phyloP scores from a whole-genome alignment of 2,113 vertebrate species.

The Crotophaga sulcirostris region DNA sequence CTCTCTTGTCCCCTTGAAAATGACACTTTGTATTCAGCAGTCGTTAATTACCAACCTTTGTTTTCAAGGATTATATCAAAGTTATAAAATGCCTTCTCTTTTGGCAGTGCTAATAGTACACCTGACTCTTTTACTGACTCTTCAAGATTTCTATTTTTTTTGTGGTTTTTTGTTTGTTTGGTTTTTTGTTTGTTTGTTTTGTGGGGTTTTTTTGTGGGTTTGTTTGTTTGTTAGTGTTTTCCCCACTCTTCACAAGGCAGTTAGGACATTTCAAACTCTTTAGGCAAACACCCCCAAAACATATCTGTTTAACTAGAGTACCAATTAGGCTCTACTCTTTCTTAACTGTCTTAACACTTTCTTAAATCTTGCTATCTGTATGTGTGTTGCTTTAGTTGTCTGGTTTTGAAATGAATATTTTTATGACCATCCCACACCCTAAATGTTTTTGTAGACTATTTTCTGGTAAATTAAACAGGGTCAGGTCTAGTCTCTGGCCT shows the following conservation, averaged over 20 bases:
- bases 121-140: not conserved
- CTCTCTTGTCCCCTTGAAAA: not conserved
- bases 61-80: not conserved
- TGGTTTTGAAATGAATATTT: not conserved
- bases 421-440: not conserved
- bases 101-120: not conserved
- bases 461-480: not conserved
- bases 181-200: too few relatives aligned
- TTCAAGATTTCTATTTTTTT: not conserved
- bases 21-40: not conserved
- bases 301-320: not conserved
- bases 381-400: not conserved
- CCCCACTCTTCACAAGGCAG: fast-evolving
- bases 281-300: not conserved
- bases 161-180: not conserved
- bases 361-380: not conserved
- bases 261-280: not conserved
- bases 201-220: too few relatives aligned
- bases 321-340: not conserved
- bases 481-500: not conserved
- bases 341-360: not conserved
- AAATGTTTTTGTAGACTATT: not conserved
- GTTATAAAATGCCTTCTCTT: not conserved
- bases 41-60: not conserved
- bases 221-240: too few relatives aligned